A percentile compares a stretch with the other conserved stretches of the same genome.
Evolutionary conservation across 1,140 invertebrate genomes (phyloP).

Genomic region (Drosophila neocordata): DNA sequence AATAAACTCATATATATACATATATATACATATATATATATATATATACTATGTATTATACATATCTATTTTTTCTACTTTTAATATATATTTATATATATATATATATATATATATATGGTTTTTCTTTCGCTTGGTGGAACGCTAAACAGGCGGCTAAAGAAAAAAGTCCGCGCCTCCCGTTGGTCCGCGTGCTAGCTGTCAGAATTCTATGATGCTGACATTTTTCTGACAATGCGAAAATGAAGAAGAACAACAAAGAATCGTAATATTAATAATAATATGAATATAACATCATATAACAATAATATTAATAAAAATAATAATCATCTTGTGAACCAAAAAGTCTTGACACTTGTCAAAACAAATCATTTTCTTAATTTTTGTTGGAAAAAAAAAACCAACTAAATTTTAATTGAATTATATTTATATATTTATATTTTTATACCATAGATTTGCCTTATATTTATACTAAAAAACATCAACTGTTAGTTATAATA

Average conservation of each 20-base stretch:
- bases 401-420: constrained; percentile 22
- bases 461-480: no score
- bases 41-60: not conserved
- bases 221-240: constrained; percentile 51
- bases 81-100: not conserved
- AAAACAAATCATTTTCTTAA: constrained; percentile 51
- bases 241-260: constrained; percentile 14
- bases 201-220: constrained; percentile 54
- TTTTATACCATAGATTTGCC: no score
- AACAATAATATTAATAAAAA: constrained; percentile 7
- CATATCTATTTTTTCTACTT: constrained; percentile 17
- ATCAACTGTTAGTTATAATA: no score
- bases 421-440: no score
- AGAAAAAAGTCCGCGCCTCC: constrained; percentile 11
- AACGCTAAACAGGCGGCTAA: constrained; percentile 34
- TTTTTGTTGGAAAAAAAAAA: constrained; percentile 7
- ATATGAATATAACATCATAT: constrained; percentile 9
- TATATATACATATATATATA: not conserved
- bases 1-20: constrained; percentile 38
- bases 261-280: constrained; percentile 11
- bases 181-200: constrained; percentile 61
- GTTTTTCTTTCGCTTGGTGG: no score
- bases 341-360: constrained; percentile 46
- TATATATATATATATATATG: no score
- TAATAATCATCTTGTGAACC: constrained; percentile 51